Evolutionary conservation across 2,888 invertebrate species (phyloP), one percentile per base, ranked within the genome.

Genomic region (Frankliniella intonsa): DNA sequence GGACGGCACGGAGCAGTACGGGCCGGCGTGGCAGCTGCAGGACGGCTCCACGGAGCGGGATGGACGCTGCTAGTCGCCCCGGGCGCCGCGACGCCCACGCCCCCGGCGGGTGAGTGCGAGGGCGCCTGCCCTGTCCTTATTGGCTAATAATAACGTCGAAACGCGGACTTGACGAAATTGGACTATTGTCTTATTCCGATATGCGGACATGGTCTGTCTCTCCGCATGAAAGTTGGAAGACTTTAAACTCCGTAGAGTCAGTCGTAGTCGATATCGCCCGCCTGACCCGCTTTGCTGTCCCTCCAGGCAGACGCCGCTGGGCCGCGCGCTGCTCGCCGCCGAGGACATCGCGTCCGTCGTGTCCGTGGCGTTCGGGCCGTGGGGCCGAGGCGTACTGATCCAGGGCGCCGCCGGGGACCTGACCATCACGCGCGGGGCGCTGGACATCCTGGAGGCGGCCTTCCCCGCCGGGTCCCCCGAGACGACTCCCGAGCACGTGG

Each of bases 11-110:
- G 87, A 88, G 83, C 85, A 87, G 50, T 95, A 94, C 88, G 89
- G 90, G 65, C 94, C 96, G 0, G 97, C 97, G 0, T 94, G 94
- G 90, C 89, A 90, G 82, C 89, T 95, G 11, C 84, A 90, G 17
- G 92, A 94, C 84, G 90, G 89, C 0, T 84, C 89, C 0, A 86
- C 90, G 81, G 95, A 95, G 87, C 89, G 95, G 82, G 89, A 90
- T 69, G 93, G 93, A 55, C 80, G 85, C 62, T 82, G 62, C 50
- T 83, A 83, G 62, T 38, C 62, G 55, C 3, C 25, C 25, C 9
- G 22, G 80, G 81, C 8, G 81, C 49, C 22, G 81, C 50, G 17
- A 17, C 81, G 81, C 81, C 49, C 9, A 17, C 81, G 81, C 81
- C 49, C 9, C 38, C 81, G 50, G 14, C 50, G 50, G 12, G 49